A percentile compares a stretch with the other conserved stretches of the same genome.
Evolutionary conservation across 2,113 vertebrate species (phyloP).

Genomic region (Gorsachius goisagi): DNA sequence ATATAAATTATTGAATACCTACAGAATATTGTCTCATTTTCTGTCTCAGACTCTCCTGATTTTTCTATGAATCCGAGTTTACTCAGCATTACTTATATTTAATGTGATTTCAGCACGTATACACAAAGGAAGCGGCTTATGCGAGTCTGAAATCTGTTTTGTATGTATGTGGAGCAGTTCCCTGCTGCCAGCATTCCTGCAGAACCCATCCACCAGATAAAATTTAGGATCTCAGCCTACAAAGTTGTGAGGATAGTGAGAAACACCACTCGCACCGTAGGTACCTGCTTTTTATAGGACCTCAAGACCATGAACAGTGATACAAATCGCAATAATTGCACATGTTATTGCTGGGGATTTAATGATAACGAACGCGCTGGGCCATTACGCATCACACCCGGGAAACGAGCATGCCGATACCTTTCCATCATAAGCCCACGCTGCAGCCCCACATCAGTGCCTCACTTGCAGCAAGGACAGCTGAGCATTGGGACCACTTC

Average conservation of each 20-base stretch:
- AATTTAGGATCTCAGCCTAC: background rate
- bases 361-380: background rate
- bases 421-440: fast-evolving
- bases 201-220: background rate
- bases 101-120: background rate
- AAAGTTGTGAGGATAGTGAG: background rate
- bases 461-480: background rate
- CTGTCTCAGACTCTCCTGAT: background rate
- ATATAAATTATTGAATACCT: background rate
- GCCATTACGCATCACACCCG: fast-evolving
- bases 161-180: background rate
- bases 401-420: background rate
- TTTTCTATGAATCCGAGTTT: background rate
- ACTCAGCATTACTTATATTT: background rate
- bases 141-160: too few relatives aligned
- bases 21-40: background rate
- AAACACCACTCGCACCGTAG: background rate
- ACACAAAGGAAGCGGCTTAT: background rate
- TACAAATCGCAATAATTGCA: background rate
- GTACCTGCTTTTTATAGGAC: background rate
- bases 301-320: background rate
- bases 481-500: background rate
- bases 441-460: too few relatives aligned
- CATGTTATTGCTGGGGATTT: background rate
- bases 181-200: background rate